These are phyloP conservation scores for Neogobius melanostomus DNA, from an alignment of 2,113 vertebrate genomes.

Conservation along the genomic window DNA sequence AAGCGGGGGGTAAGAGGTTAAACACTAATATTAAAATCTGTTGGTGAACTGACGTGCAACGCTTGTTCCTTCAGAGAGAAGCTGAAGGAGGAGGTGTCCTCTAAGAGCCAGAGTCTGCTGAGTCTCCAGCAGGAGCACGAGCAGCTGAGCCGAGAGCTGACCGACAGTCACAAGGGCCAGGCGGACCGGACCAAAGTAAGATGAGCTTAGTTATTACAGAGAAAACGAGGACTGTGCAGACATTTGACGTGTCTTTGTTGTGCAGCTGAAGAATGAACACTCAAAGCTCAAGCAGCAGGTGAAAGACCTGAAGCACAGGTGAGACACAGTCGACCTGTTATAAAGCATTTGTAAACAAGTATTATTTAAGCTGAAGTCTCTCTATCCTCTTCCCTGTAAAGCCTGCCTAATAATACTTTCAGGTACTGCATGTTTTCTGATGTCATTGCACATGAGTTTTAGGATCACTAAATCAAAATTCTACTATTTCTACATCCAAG, in stretches of 20 bases:
- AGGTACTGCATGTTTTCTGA: slow-evolving; percentile 82
- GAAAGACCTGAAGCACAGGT: slow-evolving; percentile 94
- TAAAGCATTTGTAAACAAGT: background rate
- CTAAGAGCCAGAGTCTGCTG: slow-evolving; percentile 82
- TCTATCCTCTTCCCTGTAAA: slow-evolving; percentile 82
- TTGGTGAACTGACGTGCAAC: background rate
- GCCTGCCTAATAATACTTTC: slow-evolving; percentile 88
- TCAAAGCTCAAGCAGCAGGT: slow-evolving; percentile 90
- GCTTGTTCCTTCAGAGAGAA: slow-evolving; percentile 80
- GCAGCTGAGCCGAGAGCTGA: slow-evolving; percentile 84
- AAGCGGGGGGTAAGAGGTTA: no score
- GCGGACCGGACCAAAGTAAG: slow-evolving; percentile 83
- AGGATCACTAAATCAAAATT: no score
- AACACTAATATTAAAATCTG: no score
- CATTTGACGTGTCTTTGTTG: background rate
- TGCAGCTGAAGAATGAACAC: slow-evolving; percentile 88
- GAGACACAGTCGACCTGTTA: slow-evolving; percentile 32
- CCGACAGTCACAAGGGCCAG: slow-evolving; percentile 79
- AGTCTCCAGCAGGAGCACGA: slow-evolving; percentile 86
- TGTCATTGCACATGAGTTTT: slow-evolving; percentile 18
- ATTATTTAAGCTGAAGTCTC: slow-evolving; percentile 40
- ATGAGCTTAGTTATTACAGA: background rate
- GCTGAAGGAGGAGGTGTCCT: slow-evolving; percentile 82
- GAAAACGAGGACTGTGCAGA: background rate
- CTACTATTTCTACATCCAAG: no score